Evolutionary conservation across 2,113 vertebrate species (phyloP).

Genomic region (Spermophilus dauricus): DNA sequence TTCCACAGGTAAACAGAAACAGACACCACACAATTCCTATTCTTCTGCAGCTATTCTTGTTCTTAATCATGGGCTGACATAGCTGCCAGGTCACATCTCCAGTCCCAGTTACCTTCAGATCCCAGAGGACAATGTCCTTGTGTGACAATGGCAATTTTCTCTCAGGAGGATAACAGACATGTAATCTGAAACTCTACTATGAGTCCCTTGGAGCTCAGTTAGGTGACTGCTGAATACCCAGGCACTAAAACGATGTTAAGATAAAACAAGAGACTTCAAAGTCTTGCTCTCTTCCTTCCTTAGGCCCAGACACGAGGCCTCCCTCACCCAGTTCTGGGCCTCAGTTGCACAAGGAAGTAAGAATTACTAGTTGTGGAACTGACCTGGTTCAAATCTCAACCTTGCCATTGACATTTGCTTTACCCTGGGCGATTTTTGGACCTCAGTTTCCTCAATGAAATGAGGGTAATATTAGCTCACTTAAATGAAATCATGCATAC

Average conservation of each 20-base stretch:
- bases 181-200: background rate
- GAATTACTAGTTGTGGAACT: fast-evolving
- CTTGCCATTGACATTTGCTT: background rate
- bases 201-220: background rate
- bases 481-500: background rate
- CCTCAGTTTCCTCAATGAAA: background rate
- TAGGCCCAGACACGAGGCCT: background rate
- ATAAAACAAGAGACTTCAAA: background rate
- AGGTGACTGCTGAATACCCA: background rate
- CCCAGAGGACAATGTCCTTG: background rate
- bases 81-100: background rate
- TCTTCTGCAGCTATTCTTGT: background rate
- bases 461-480: too few species aligned
- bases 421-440: background rate
- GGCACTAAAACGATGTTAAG: background rate
- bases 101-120: background rate
- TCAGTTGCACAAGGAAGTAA: fast-evolving
- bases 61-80: background rate
- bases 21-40: fast-evolving
- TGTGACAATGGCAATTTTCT: background rate
- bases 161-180: background rate
- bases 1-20: background rate
- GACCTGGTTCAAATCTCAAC: background rate
- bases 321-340: background rate
- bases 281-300: background rate